A percentile compares a stretch with the other conserved stretches of the same genome.
phyloP scores from a whole-genome alignment of 2,113 vertebrate species.

The Istiophorus platypterus region DNA sequence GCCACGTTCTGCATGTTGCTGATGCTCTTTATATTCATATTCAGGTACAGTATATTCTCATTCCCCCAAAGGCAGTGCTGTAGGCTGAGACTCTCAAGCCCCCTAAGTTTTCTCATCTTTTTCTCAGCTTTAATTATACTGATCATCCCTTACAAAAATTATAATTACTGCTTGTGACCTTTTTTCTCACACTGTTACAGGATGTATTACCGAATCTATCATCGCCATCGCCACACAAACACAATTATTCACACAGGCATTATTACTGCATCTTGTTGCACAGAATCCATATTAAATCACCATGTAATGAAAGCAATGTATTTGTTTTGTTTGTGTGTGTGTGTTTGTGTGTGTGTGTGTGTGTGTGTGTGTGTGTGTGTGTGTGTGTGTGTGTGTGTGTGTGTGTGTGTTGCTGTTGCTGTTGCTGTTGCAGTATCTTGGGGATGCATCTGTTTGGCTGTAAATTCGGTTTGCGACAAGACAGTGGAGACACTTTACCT shows the following conservation, averaged over 20 bases:
- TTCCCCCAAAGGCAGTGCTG: not conserved
- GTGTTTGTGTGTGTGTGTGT: not conserved
- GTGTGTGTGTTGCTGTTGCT: too few relatives aligned
- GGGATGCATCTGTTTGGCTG: conserved; percentile 98
- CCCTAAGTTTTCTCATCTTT: not conserved
- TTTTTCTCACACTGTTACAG: conserved; percentile 1
- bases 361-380: conserved; percentile 1
- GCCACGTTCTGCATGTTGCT: conserved; percentile 96
- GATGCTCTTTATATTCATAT: conserved; percentile 97
- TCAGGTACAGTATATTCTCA: conserved; percentile 84
- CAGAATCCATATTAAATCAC: conserved; percentile 24
- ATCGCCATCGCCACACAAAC: conserved; percentile 7
- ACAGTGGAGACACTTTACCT: conserved; percentile 93
- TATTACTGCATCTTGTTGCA: conserved; percentile 6
- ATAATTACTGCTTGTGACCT: conserved; percentile 1
- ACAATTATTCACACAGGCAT: conserved; percentile 8
- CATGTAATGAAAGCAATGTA: conserved; percentile 36
- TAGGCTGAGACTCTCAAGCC: not conserved
- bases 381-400: conserved; percentile 40
- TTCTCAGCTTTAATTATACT: conserved; percentile 16
- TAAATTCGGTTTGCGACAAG: conserved; percentile 94
- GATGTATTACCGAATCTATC: conserved; percentile 25
- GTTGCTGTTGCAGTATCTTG: conserved; percentile 93
- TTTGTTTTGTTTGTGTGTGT: conserved; percentile 14
- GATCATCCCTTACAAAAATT: conserved; percentile 4